Percentiles rank a stretch among this genome's conserved stretches.
phyloP scores from a whole-genome alignment of 2,888 invertebrate species.

The Pteria penguin region DNA sequence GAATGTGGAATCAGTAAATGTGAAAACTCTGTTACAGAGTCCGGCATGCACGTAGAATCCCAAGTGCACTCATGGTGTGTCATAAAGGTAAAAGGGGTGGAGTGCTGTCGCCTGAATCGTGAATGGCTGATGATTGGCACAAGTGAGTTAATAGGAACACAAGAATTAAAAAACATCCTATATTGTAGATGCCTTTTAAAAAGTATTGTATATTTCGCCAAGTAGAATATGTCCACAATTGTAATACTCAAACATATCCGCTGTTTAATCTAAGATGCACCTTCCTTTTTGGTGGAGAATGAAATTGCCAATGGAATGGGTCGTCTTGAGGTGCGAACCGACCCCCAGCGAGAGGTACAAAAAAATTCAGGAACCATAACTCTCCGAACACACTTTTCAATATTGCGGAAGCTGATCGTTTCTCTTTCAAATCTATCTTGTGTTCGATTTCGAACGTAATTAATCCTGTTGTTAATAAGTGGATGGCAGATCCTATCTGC shows the following conservation, averaged over 20 bases:
- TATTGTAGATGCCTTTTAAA: no score
- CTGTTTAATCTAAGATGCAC: neutral
- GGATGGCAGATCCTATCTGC: constrained; percentile 60
- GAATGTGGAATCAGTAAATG: no score
- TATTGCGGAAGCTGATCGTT: constrained; percentile 51
- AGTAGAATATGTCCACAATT: neutral
- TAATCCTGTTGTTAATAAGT: constrained; percentile 57
- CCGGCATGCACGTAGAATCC: no score
- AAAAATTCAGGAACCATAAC: constrained; percentile 67
- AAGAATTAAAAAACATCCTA: no score
- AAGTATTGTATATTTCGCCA: no score
- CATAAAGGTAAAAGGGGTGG: no score
- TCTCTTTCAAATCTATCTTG: constrained; percentile 63
- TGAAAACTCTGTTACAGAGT: no score
- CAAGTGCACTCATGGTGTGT: no score
- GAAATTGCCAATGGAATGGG: constrained; percentile 11
- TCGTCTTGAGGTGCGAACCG: constrained; percentile 8
- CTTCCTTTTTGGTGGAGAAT: constrained; percentile 5
- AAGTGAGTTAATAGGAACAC: no score
- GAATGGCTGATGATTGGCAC: no score
- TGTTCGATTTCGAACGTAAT: constrained; percentile 72
- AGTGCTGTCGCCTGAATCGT: no score
- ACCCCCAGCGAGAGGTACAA: constrained; percentile 61
- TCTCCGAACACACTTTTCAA: constrained; percentile 68
- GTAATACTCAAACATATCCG: neutral